Conservation (phyloP, 1,140 invertebrate species). For the Danaus melanippus region DNA sequence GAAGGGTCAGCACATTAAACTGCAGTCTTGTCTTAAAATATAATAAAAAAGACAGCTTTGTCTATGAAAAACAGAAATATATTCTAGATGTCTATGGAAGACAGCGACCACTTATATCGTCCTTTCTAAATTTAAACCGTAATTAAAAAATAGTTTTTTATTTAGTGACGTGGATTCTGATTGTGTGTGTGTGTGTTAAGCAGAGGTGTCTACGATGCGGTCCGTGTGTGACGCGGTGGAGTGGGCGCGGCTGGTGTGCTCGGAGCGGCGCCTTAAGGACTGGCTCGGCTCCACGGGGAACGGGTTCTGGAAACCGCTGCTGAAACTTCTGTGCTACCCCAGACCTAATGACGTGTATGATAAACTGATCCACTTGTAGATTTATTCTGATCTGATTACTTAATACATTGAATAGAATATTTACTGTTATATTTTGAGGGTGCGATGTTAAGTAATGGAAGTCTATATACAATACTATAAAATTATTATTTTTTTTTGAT, state of each 20-base stretch:
- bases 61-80: background rate
- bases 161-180: background rate
- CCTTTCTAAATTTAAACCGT: too few relatives aligned
- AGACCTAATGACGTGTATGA: conserved; percentile 63
- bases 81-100: too few relatives aligned
- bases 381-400: too few relatives aligned
- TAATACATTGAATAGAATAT: too few relatives aligned
- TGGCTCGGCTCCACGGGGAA: conserved; percentile 87
- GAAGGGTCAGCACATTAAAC: conserved; percentile 6
- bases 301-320: conserved; percentile 86
- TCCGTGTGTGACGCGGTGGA: conserved; percentile 78
- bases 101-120: too few relatives aligned
- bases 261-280: conserved; percentile 85
- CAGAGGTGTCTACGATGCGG: conserved; percentile 49
- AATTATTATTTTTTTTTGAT: conserved; percentile 5
- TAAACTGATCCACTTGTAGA: background rate
- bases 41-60: background rate
- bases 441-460: too few relatives aligned
- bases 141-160: too few relatives aligned
- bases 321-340: conserved; percentile 81
- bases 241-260: conserved; percentile 85
- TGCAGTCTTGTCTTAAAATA: background rate
- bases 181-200: background rate
- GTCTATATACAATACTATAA: background rate
- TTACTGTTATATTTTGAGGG: too few relatives aligned